Base-by-base conservation (phyloP, 1,140 invertebrate genomes). In the Trichomalopsis sarcophagae region DNA sequence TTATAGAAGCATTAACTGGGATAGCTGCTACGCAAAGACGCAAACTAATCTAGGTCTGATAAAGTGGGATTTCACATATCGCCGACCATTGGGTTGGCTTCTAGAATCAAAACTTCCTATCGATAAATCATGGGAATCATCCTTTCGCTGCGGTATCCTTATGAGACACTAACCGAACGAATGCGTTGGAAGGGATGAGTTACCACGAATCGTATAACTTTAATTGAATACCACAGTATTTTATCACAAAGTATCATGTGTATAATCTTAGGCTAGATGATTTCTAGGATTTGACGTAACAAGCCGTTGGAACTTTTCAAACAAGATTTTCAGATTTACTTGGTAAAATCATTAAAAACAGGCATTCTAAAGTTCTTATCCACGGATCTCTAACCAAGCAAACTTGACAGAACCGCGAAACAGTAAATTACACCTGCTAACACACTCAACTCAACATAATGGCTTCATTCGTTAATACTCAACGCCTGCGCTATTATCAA, bases 21-120 rank as follows among this genome's bases (percentile, higher is more conserved):
- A 91, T 89, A 89, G 88, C 89, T 86, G 80, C 88, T 88, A 87
- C 84, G 87, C 89, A 88, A 89, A 90, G 89, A 88, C 89, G 88
- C 87, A 86, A 81, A 89, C 85, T 91, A 91, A 91, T 90, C 89
- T 89, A 87, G 85, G 86, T 89, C 90, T 91, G 90, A 90, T 90
- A 90, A 91, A 85, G 88, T 90, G 89, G 88, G 89, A 89, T 91
- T 87, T 87, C 87, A 84, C 68, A 88, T 89, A 88, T 86, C 78
- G 81, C 78, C 50, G 87, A 82, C 82, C 84, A 88, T 87, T 78
- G 44, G 80, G 69, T 44, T 80, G 78, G 85, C 85, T 86, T 83
- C 81, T 30, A 82, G 83, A 86, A 87, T 86, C 86, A 85, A 84
- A 88, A 88, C 83, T 84, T 87, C 71, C 85, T 83, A 78, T 87